These are phyloP conservation scores for Leptura quadrifasciata DNA, from an alignment of 2,888 invertebrate genomes.

Conservation along the genomic window DNA sequence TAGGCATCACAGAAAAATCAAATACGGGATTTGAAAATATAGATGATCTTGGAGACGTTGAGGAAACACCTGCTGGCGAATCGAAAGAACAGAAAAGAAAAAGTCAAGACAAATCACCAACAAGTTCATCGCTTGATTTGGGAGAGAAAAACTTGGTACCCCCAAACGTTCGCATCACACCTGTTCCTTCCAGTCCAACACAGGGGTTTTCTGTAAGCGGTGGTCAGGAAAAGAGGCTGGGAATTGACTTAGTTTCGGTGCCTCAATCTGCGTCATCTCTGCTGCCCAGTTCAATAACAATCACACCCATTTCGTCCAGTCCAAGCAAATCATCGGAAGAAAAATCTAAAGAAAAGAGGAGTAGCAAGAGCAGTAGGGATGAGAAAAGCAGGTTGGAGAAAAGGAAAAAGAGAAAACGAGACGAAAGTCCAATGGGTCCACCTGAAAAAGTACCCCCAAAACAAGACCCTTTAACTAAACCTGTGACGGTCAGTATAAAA, in stretches of 20 bases:
- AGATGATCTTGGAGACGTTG: conserved; percentile 76
- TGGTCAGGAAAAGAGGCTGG: conserved; percentile 80
- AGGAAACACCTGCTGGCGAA: conserved; percentile 74
- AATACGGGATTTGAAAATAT: conserved; percentile 79
- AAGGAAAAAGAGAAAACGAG: conserved; percentile 84
- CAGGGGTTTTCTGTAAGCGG: conserved; percentile 70
- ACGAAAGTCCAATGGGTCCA: conserved; percentile 88
- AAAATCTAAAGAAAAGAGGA: conserved; percentile 63
- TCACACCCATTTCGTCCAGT: conserved; percentile 83
- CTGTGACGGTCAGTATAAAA: conserved; percentile 85
- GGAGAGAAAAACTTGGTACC: conserved; percentile 76
- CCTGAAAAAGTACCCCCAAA: conserved; percentile 84
- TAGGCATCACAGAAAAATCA: conserved; percentile 73
- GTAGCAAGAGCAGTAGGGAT: conserved; percentile 57
- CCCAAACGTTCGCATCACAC: conserved; percentile 80
- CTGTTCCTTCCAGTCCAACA: conserved; percentile 75
- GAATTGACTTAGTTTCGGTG: conserved; percentile 89
- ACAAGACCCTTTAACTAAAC: conserved; percentile 83
- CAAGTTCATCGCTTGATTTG: conserved; percentile 63
- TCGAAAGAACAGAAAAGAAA: conserved; percentile 68
- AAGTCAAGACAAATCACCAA: conserved; percentile 75
- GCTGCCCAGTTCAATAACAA: conserved; percentile 88
- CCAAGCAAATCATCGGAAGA: conserved; percentile 74
- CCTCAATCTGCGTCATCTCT: conserved; percentile 76
- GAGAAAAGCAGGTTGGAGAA: conserved; percentile 78